Base-by-base conservation (phyloP, 2,888 invertebrate species). In the Celastrina argiolus region DNA sequence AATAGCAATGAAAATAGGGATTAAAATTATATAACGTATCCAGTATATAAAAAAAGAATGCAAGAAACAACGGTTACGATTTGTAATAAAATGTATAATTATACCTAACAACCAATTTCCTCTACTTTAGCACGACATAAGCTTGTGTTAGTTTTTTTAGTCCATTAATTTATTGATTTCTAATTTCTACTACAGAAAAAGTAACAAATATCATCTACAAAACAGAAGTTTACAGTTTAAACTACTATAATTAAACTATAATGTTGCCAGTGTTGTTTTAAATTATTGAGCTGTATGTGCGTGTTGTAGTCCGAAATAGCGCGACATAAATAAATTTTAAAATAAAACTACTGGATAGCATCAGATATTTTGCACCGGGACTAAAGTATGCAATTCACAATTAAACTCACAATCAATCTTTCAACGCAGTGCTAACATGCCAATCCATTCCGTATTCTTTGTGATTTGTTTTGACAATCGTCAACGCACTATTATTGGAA, bases 291-390 rank as follows among this genome's bases (percentile, higher is more conserved):
- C 78, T 79, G 82, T 78, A 80, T 85, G 84, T 66, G 67, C 68
- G 69, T 82, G 85, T 84, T 85, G 83, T 78, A 82, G 78, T 87
- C 89, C 75, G 76, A 91, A 90, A 91, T 90, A 91, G 91, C 87
- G 80, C 89, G 89, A 89, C 91, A 88, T 87, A 88, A 90, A 91
- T 91, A 90, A 90, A 91, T 88, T 87, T 82, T 78, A 87, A 89
- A 91, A 91, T 89, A 90, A 90, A 89, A 86, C 86, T 78, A 83
- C 81, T 84, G 83, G 81, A 87, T 85, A 82, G 83, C 88, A 84
- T 85, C 81, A 87, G 86, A 88, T 87, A 85, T 86, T n/a, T 79
- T 72, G 79, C 78, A 81, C 75, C 80, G 80, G 78, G 69, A 39
- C 67, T 65, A 69, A 68, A 71, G 65, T 69, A 66, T 72, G 70